A percentile compares a stretch with the other conserved stretches of the same genome.
phyloP scores from a whole-genome alignment of 2,797 vertebrate species.

The Bovichtus diacanthus region DNA sequence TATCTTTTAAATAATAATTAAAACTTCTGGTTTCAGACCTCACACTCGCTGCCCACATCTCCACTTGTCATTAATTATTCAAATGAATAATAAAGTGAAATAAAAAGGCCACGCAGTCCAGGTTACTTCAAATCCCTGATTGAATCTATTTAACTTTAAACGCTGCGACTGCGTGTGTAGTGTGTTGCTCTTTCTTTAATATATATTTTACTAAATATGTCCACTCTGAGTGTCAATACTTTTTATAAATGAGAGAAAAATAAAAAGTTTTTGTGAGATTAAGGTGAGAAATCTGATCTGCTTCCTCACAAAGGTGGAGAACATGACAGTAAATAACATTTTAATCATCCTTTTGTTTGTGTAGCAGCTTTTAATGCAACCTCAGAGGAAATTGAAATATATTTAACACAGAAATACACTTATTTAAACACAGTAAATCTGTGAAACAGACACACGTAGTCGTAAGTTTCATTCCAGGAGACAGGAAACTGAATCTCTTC shows the following conservation, averaged over 20 bases:
- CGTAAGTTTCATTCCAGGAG: too few species aligned
- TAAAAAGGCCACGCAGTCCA: neutral
- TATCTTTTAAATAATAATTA: too few species aligned
- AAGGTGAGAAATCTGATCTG: too few species aligned
- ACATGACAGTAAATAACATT: too few species aligned
- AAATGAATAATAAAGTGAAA: constrained; percentile 5
- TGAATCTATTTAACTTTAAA: neutral
- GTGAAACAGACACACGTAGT: too few species aligned
- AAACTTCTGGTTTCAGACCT: too few species aligned
- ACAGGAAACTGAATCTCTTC: too few species aligned
- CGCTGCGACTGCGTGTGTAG: neutral
- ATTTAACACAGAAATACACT: neutral
- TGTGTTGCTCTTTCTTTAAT: neutral
- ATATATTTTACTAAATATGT: too few species aligned
- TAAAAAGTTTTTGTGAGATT: neutral
- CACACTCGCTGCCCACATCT: neutral
- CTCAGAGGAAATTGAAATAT: neutral
- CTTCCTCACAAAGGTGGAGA: too few species aligned
- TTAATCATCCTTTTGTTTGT: too few species aligned
- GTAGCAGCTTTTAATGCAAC: neutral
- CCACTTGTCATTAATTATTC: neutral
- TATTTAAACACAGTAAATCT: too few species aligned
- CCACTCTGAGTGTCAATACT: too few species aligned
- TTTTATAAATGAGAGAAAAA: neutral
- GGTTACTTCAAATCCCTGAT: neutral